Conservation (phyloP, 2,797 vertebrate species). For the Chaetodon trifasciatus region DNA sequence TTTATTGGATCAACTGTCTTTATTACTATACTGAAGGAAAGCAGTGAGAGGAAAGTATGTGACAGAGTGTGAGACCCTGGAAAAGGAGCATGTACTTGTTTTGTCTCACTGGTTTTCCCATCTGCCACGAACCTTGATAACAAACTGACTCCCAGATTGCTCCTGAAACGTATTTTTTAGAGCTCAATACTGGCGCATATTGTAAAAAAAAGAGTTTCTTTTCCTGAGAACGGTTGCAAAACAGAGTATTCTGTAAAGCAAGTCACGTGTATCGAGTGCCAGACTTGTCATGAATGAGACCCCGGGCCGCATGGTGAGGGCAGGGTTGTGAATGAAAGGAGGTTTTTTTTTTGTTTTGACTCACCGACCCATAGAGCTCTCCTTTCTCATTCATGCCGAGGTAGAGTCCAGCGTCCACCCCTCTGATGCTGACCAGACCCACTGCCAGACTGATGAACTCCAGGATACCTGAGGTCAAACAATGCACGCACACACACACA, state of each 20-base stretch:
- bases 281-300: conserved; percentile 45
- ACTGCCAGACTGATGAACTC: conserved; percentile 99
- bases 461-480: conserved; percentile 92
- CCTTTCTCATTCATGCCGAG: conserved; percentile 99
- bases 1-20: conserved; percentile 1
- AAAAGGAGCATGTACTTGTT: conserved; percentile 64
- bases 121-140: conserved; percentile 64
- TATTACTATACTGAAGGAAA: background rate
- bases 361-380: conserved; percentile 99
- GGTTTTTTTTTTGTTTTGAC: conserved; percentile 75
- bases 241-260: conserved; percentile 9
- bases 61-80: conserved; percentile 20
- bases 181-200: background rate
- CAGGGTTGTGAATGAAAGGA: conserved; percentile 30
- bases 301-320: conserved; percentile 13
- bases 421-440: conserved; percentile 97
- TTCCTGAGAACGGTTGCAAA: background rate
- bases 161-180: conserved; percentile 18
- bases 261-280: background rate
- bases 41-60: conserved; percentile 1
- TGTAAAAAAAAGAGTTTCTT: background rate
- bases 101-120: conserved; percentile 70
- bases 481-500: conserved; percentile 41
- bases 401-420: conserved; percentile 97
- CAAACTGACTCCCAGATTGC: conserved; percentile 20